Evolutionary conservation across 2,888 invertebrate species (phyloP), one percentile per base, ranked within the genome.

Genomic region (Strigamia maritima): DNA sequence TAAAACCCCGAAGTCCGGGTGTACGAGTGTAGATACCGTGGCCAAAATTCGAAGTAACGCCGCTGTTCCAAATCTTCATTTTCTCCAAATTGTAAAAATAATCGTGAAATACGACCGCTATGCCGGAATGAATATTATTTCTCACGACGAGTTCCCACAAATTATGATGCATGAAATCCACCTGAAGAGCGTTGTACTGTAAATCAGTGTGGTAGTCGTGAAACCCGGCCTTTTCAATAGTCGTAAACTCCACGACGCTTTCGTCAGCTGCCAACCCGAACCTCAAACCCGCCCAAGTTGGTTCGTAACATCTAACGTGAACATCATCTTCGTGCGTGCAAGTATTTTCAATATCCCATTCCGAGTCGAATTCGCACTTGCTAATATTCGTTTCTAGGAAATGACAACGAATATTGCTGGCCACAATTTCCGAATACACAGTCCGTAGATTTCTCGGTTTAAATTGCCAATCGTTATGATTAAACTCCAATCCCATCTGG

Each of bases 241-340:
- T 93, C 7, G 96, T 90, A 83, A 92, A 94, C 85, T 95, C 94
- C 81, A 98, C 88, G 84, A 94, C 93, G 24, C 94, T 92, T 82
- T 94, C 89, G 84, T 95, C 94, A 0, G 97, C 93, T 78, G 95
- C 88, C 79, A 95, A 93, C 60, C 97, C 94, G 82, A 97, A 92
- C 82, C 97, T 89, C 0, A 98, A 87, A 0, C 98, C 98, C 0
- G 97, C 95, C 98, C 98, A 98, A 60, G 94, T 94, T 0, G 94
- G 93, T 83, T 93, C 93, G 82, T 94, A 94, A 84, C 97, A 97
- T 81, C 93, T 89, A 49, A 97, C 89, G 0, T 95, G 95, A 14
- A 96, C 95, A 84, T 95, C 95, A 84, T 93, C 82, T 31, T 93
- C 92, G 83, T 95, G 95, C 0, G 90, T 90, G 84, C 96, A 97